These are phyloP conservation scores for Phytoseiulus persimilis DNA, from an alignment of 2,888 invertebrate species.

Conservation along the genomic window DNA sequence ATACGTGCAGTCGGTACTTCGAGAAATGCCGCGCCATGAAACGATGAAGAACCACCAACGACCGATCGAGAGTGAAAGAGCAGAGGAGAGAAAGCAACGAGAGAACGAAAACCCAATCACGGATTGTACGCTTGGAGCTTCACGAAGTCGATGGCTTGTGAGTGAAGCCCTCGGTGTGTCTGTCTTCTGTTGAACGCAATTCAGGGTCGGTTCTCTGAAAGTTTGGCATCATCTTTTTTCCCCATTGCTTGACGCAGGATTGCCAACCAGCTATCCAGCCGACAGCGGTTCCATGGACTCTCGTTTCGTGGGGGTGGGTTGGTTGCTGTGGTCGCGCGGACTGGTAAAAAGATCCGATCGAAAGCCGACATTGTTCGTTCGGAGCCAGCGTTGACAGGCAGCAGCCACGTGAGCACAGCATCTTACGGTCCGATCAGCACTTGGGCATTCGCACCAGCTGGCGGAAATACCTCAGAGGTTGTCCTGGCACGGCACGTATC, in stretches of 20 bases:
- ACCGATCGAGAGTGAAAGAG: background rate
- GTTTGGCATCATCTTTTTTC: background rate
- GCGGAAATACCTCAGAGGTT: no score
- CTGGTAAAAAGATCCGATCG: slow-evolving; percentile 5
- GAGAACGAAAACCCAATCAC: background rate
- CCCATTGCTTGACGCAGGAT: background rate
- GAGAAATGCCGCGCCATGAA: background rate
- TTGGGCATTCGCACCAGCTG: no score
- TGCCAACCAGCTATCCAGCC: background rate
- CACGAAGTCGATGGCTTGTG: background rate
- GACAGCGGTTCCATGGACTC: background rate
- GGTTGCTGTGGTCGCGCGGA: background rate
- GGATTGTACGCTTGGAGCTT: background rate
- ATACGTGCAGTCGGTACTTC: background rate
- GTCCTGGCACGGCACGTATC: no score
- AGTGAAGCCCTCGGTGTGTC: background rate
- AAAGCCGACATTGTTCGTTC: background rate
- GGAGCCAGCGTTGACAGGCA: background rate
- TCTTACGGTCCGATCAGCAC: no score
- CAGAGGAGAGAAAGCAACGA: background rate
- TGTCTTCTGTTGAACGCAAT: background rate
- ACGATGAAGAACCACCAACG: background rate
- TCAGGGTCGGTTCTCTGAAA: background rate
- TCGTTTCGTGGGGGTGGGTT: background rate
- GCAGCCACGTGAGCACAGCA: no score